Conservation (phyloP, 2,888 invertebrate genomes). For the Prenolepis imparis region DNA sequence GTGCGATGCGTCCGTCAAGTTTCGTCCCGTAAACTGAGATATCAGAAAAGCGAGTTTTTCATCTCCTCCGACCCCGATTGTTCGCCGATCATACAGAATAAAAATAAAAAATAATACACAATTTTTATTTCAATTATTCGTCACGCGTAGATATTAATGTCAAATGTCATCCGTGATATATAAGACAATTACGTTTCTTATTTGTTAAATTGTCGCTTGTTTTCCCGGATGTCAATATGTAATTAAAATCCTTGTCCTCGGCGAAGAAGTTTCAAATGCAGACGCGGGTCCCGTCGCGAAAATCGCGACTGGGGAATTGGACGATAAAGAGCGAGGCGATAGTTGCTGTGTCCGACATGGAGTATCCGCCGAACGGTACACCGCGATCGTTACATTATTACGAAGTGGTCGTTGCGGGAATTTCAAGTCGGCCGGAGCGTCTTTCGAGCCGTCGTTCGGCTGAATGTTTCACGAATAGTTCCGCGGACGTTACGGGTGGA, state of each 20-base stretch:
- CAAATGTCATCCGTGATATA: neutral
- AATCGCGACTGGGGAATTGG: constrained; percentile 54
- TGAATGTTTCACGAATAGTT: constrained; percentile 77
- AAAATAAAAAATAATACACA: neutral
- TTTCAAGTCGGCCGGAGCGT: constrained; percentile 57
- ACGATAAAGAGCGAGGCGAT: constrained; percentile 46
- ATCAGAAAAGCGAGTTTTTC: constrained; percentile 2
- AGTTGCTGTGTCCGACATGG: constrained; percentile 7
- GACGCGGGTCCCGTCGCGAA: constrained; percentile 35
- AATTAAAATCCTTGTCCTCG: neutral
- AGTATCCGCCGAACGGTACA: constrained; percentile 30
- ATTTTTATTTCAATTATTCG: neutral
- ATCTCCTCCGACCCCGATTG: neutral
- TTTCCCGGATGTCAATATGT: neutral
- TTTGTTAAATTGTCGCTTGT: neutral
- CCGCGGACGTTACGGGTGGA: constrained; percentile 72
- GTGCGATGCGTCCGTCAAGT: constrained; percentile 5
- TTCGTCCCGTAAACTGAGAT: neutral
- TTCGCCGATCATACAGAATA: neutral
- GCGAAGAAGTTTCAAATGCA: constrained; percentile 6
- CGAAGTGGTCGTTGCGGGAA: constrained; percentile 62
- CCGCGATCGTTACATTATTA: constrained; percentile 65
- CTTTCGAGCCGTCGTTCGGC: constrained; percentile 74
- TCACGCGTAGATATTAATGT: neutral
- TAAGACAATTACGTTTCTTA: neutral